phyloP scores from a whole-genome alignment of 2,797 vertebrate genomes.

The Syngnathus acus region DNA sequence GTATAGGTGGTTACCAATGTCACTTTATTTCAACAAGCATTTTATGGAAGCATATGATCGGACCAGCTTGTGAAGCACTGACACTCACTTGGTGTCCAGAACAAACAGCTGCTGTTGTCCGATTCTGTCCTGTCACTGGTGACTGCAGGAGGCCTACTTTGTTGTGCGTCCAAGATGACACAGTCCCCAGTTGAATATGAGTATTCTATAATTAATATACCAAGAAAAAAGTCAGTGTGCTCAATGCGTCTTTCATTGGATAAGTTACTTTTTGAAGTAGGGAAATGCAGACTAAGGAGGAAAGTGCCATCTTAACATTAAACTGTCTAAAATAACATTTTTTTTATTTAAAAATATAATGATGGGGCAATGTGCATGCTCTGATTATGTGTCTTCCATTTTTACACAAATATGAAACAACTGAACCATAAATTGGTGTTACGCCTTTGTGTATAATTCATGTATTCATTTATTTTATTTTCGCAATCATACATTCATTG shows the following conservation, averaged over 20 bases:
- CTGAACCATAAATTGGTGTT: background rate
- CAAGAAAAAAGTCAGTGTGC: conserved; percentile 3
- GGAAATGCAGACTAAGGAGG: background rate
- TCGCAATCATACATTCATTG: background rate
- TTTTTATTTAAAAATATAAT: too few relatives aligned
- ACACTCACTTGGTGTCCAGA: conserved; percentile 54
- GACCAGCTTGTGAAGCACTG: conserved; percentile 51
- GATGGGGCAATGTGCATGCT: background rate
- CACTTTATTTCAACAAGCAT: conserved; percentile 44
- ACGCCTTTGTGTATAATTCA: background rate
- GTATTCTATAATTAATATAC: conserved; percentile 17
- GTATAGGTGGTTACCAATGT: conserved; percentile 32
- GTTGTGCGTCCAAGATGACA: conserved; percentile 56
- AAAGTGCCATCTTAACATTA: background rate
- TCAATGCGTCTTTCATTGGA: conserved; percentile 11
- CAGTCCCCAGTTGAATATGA: conserved; percentile 23
- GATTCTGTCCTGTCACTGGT: conserved; percentile 58
- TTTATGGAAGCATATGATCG: conserved; percentile 43
- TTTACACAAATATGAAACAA: background rate
- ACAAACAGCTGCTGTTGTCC: conserved; percentile 60
- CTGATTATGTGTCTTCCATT: background rate
- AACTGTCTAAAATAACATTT: background rate
- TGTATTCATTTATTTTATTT: background rate
- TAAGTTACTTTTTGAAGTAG: background rate
- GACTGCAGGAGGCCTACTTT: conserved; percentile 45